Evolutionary conservation across 2,888 invertebrate genomes (phyloP), one percentile per base, ranked within the genome.

Genomic region (Eucera pruinosa): DNA sequence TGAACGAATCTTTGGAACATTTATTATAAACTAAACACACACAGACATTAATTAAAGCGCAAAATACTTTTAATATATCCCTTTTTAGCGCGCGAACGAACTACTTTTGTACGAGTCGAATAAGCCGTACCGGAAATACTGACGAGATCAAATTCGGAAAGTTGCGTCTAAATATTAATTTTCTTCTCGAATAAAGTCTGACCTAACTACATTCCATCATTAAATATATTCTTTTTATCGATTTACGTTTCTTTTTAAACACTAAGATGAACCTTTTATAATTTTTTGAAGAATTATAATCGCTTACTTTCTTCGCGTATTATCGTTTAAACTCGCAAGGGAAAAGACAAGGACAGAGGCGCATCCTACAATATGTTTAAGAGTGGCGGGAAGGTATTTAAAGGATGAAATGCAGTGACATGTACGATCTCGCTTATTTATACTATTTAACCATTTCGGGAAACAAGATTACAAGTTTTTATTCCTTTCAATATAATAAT

Each of bases 401-500:
- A 78, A 81, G 69, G 52, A 55, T 64, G 11, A 75, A 75, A 67
- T 45, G 20, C 41, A 66, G 27, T 64, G 68, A 80, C 65, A 67
- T 58, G 45, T 68, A 57, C 58, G 78, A 82, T 83, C 85, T 84
- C 85, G 81, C 87, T 50, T 88, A 88, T 87, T 89, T 87, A 89
- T 87, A 85, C 83, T 87, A 85, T 83, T 85, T 88, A 88, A 89
- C 88, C 86, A 86, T 89, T 90, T 87, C 84, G 81, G 86, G 86
- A 91, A 90, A 90, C 90, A 90, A 91, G 89, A 89, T 86, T 90
- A 89, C 90, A 90, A 83, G 83, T 87, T 86, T 90, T 88, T 86
- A 82, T 88, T 88, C 81, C 78, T 86, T 84, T 86, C 77, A 82
- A 85, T 85, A 81, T 83, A 80, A 82, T 86, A 81, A 82, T 85